Conservation (phyloP, 2,797 vertebrate species). For the Tapirus indicus region DNA sequence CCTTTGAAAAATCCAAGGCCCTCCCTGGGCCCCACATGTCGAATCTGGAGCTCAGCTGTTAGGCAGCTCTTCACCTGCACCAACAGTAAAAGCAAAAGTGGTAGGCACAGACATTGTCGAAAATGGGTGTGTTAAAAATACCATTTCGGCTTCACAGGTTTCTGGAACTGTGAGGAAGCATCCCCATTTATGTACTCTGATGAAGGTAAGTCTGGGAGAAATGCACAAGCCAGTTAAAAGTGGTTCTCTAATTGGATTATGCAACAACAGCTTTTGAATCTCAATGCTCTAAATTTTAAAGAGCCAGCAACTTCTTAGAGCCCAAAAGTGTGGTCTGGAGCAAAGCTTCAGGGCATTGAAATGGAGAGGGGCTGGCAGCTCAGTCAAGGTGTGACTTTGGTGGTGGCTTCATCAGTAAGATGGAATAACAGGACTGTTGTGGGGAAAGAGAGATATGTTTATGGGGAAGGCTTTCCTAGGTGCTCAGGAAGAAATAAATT, state of each 20-base stretch:
- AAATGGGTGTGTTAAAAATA: conserved; percentile 81
- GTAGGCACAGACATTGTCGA: conserved; percentile 78
- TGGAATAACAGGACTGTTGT: fast-evolving
- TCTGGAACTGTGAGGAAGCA: conserved; percentile 61
- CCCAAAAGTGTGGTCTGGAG: neutral
- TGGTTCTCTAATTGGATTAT: conserved; percentile 57
- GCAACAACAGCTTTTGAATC: conserved; percentile 42
- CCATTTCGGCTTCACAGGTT: conserved; percentile 62
- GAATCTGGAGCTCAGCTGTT: conserved; percentile 78
- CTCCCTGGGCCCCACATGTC: conserved; percentile 77
- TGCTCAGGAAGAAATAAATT: neutral
- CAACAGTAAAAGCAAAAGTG: conserved; percentile 68
- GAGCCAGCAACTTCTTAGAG: neutral
- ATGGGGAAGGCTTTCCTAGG: neutral
- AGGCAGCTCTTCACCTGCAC: conserved; percentile 75
- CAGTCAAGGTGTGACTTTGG: neutral
- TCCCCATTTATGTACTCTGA: conserved; percentile 54
- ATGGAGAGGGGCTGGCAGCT: neutral
- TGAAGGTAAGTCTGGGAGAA: conserved; percentile 66
- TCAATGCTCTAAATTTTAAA: neutral
- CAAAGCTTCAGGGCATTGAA: neutral
- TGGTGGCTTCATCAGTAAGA: neutral
- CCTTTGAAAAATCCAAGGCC: conserved; percentile 80
- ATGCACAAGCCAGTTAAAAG: conserved; percentile 56
- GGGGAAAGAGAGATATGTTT: neutral